Evolutionary conservation across 2,888 invertebrate genomes (phyloP).

Genomic region (Mesoligia furuncula): DNA sequence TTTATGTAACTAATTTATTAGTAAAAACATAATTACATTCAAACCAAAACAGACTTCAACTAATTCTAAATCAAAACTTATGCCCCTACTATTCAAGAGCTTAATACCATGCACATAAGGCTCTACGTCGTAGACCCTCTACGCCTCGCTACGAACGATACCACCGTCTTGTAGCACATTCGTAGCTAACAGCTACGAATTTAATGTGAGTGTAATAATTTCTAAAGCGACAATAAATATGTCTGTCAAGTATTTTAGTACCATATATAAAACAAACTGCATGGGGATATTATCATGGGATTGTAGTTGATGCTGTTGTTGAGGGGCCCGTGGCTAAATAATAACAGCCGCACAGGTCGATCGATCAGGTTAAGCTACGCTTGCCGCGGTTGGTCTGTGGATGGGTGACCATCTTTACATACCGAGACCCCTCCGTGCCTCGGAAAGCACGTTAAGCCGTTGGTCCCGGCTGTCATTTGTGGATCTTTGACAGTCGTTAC

Average conservation of each 20-base stretch:
- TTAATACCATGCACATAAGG: constrained; percentile 10
- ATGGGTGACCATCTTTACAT: too few relatives aligned
- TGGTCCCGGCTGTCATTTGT: too few relatives aligned
- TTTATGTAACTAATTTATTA: not conserved
- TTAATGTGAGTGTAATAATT: constrained; percentile 66
- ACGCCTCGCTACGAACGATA: constrained; percentile 40
- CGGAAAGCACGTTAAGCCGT: too few relatives aligned
- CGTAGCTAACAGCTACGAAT: constrained; percentile 53
- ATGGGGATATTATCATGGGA: constrained; percentile 69
- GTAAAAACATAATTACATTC: not conserved
- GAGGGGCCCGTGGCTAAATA: too few relatives aligned
- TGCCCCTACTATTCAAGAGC: not conserved
- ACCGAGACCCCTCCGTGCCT: too few relatives aligned
- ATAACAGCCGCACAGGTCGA: too few relatives aligned
- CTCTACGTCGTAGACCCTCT: constrained; percentile 50
- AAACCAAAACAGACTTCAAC: not conserved
- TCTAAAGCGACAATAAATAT: constrained; percentile 67
- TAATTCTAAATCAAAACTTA: not conserved
- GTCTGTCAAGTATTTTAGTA: constrained; percentile 69
- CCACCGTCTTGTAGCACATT: constrained; percentile 42
- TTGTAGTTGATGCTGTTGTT: constrained; percentile 59
- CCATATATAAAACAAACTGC: constrained; percentile 73
- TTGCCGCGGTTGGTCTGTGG: too few relatives aligned
- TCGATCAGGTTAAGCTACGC: too few relatives aligned
- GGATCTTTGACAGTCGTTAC: too few relatives aligned